phyloP scores from a whole-genome alignment of 2,888 invertebrate genomes.

The Lymantria monacha region DNA sequence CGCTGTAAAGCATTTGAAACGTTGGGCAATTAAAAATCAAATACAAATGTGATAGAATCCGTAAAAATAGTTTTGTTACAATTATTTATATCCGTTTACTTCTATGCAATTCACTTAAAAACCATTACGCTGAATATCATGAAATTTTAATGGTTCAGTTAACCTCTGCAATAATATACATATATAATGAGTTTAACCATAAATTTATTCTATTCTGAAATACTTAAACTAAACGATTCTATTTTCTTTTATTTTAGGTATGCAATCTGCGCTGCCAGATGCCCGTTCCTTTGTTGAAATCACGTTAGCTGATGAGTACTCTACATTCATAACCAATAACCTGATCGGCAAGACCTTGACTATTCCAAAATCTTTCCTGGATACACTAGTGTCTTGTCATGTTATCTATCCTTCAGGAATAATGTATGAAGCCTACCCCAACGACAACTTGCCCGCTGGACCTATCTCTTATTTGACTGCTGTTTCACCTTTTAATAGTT shows the following conservation, averaged over 20 bases:
- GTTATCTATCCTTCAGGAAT: conserved; percentile 18
- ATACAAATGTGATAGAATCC: no score
- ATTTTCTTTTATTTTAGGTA: conserved; percentile 10
- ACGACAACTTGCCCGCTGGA: conserved; percentile 13
- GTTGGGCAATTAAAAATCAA: no score
- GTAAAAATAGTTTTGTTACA: no score
- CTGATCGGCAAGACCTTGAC: conserved; percentile 10
- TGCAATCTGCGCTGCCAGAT: background rate
- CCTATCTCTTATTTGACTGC: conserved; percentile 7
- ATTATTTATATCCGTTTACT: no score
- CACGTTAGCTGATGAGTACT: conserved; percentile 7
- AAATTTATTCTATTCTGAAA: no score
- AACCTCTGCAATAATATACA: no score
- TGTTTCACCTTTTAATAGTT: conserved; percentile 15
- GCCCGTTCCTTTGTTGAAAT: conserved; percentile 8
- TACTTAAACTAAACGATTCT: background rate
- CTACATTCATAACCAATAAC: conserved; percentile 10
- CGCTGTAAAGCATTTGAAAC: no score
- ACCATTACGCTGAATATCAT: no score
- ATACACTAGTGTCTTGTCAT: conserved; percentile 12
- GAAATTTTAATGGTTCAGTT: no score
- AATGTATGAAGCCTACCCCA: conserved; percentile 16
- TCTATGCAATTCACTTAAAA: no score
- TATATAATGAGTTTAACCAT: no score
- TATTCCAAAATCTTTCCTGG: conserved; percentile 18